These are phyloP conservation scores for Drosophila albomicans DNA, from an alignment of 1,140 invertebrate genomes.

Conservation along the genomic window DNA sequence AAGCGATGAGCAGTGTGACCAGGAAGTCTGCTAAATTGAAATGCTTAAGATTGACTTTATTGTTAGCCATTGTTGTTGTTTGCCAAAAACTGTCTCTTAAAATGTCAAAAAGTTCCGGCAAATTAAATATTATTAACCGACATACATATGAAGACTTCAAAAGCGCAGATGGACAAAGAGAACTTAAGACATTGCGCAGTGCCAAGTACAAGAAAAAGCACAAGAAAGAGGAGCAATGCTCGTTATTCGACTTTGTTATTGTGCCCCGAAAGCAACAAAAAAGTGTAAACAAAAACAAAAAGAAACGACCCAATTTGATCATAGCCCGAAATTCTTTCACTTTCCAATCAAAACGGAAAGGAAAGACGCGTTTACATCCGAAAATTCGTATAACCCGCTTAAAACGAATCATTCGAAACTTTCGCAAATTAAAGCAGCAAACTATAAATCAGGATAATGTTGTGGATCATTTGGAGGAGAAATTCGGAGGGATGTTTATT, in stretches of 20 bases:
- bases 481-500: background rate
- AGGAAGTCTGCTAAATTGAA: background rate
- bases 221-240: constrained; percentile 35
- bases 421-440: background rate
- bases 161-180: background rate
- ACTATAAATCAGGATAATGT: background rate
- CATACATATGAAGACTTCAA: constrained; percentile 38
- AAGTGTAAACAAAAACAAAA: constrained; percentile 27
- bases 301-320: constrained; percentile 14
- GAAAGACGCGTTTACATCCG: constrained; percentile 55
- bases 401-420: constrained; percentile 57
- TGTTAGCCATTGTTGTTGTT: constrained; percentile 1
- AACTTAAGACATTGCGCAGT: constrained; percentile 45
- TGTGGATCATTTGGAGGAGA: background rate
- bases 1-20: background rate
- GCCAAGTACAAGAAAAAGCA: constrained; percentile 71
- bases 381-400: constrained; percentile 51
- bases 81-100: background rate
- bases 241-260: constrained; percentile 63
- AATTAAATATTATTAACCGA: constrained; percentile 56
- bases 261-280: constrained; percentile 34
- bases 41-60: background rate
- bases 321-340: constrained; percentile 23
- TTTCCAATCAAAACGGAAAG: constrained; percentile 54
- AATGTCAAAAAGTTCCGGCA: constrained; percentile 55